A percentile compares a stretch with the other conserved stretches of the same genome.
Conservation (phyloP, 2,113 vertebrate species). For the Micronycteris hirsuta region DNA sequence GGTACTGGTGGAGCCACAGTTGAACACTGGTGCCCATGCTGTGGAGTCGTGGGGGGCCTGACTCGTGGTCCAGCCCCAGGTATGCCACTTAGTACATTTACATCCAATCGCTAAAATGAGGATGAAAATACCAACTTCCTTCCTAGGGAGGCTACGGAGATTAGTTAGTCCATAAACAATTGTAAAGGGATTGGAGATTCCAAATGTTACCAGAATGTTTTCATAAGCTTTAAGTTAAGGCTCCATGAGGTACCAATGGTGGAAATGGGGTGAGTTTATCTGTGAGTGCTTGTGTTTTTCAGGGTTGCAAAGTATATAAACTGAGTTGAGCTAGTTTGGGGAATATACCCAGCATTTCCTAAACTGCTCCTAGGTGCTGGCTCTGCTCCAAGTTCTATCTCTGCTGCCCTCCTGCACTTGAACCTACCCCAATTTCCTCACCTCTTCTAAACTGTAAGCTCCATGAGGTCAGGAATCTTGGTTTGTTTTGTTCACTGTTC, state of each 20-base stretch:
- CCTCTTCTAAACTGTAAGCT: neutral
- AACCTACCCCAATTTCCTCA: neutral
- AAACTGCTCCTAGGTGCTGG: neutral
- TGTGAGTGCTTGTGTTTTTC: neutral
- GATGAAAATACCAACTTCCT: conserved; percentile 33
- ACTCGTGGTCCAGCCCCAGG: conserved; percentile 31
- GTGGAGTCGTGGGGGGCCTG: neutral
- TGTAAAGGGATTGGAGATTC: conserved; percentile 56
- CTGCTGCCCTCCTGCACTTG: neutral
- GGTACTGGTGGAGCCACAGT: neutral
- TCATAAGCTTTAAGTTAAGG: conserved; percentile 46
- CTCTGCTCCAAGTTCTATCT: neutral
- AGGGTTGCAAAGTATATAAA: neutral
- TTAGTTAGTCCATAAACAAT: conserved; percentile 54
- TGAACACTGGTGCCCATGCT: neutral
- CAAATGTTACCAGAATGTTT: conserved; percentile 58
- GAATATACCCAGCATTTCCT: neutral
- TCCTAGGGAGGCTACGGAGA: conserved; percentile 47
- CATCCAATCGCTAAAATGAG: conserved; percentile 51
- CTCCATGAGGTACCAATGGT: neutral
- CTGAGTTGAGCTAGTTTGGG: neutral
- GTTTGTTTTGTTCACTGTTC: neutral
- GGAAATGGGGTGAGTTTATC: conserved; percentile 13
- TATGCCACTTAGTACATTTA: conserved; percentile 44
- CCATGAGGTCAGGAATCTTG: neutral